These are phyloP conservation scores for Epinotia brunnichana DNA, from an alignment of 2,888 invertebrate genomes.

Conservation along the genomic window DNA sequence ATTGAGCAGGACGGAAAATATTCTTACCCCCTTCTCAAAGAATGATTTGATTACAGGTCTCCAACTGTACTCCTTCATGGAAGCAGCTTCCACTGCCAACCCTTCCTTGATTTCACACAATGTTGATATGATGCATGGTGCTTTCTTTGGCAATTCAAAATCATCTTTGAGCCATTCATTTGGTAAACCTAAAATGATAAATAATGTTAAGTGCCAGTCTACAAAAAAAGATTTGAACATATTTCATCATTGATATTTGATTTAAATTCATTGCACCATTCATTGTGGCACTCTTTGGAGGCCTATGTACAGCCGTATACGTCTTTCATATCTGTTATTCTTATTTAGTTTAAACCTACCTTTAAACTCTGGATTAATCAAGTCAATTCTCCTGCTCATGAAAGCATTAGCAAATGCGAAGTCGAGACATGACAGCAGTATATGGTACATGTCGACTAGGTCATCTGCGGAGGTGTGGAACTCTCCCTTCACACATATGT, in stretches of 20 bases:
- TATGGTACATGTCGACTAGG: slow-evolving; percentile 96
- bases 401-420: slow-evolving; percentile 94
- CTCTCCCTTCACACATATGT: slow-evolving; percentile 94
- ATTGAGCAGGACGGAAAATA: neutral
- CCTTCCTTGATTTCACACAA: slow-evolving; percentile 93
- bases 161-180: slow-evolving; percentile 85
- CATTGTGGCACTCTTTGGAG: too few species aligned
- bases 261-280: neutral
- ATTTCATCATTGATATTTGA: neutral
- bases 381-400: slow-evolving; percentile 89
- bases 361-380: slow-evolving; percentile 92
- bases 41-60: slow-evolving; percentile 90
- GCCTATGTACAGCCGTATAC: too few species aligned
- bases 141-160: slow-evolving; percentile 84
- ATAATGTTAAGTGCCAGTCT: neutral
- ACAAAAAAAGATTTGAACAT: neutral
- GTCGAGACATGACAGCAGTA: slow-evolving; percentile 95
- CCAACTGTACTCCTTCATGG: slow-evolving; percentile 94
- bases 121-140: slow-evolving; percentile 92
- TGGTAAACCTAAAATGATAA: slow-evolving; percentile 85
- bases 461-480: slow-evolving; percentile 94
- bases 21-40: slow-evolving; percentile 86
- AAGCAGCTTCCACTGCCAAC: slow-evolving; percentile 93
- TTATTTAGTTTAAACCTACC: slow-evolving; percentile 75
- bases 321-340: too few species aligned